phyloP scores from a whole-genome alignment of 2,797 vertebrate species.

The Gallinago solitaria region DNA sequence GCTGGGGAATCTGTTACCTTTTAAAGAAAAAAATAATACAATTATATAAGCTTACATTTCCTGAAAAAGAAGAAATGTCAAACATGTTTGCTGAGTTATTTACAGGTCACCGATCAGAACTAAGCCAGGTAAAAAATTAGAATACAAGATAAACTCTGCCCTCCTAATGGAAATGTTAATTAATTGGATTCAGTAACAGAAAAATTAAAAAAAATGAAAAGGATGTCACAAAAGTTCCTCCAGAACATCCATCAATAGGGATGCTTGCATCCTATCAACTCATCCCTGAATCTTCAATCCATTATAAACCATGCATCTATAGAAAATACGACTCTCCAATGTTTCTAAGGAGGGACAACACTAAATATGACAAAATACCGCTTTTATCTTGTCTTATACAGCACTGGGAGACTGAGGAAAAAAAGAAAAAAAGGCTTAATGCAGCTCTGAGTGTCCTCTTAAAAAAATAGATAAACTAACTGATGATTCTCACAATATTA shows the following conservation, averaged over 20 bases:
- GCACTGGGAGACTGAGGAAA: not conserved
- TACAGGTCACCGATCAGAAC: not conserved
- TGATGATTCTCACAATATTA: not conserved
- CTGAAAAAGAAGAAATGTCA: not conserved
- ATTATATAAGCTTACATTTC: not conserved
- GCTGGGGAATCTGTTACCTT: conserved; percentile 94
- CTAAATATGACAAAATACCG: not conserved
- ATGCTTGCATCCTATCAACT: not conserved
- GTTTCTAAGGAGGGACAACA: not conserved
- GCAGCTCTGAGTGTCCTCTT: not conserved
- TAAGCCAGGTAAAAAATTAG: not conserved
- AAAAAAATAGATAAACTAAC: not conserved
- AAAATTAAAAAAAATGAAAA: not conserved
- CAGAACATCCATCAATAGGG: not conserved
- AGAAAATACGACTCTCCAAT: not conserved
- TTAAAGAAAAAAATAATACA: conserved; percentile 19
- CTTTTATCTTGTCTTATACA: not conserved
- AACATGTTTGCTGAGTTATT: not conserved
- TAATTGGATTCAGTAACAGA: not conserved
- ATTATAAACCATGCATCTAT: not conserved
- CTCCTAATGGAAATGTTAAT: not conserved
- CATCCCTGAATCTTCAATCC: not conserved
- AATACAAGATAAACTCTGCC: not conserved
- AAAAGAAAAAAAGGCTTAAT: not conserved
- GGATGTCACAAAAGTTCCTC: not conserved